A percentile compares a stretch with the other conserved stretches of the same genome.
These are phyloP conservation scores for Mus spretus DNA, from an alignment of 2,797 vertebrate genomes.

Conservation along the genomic window DNA sequence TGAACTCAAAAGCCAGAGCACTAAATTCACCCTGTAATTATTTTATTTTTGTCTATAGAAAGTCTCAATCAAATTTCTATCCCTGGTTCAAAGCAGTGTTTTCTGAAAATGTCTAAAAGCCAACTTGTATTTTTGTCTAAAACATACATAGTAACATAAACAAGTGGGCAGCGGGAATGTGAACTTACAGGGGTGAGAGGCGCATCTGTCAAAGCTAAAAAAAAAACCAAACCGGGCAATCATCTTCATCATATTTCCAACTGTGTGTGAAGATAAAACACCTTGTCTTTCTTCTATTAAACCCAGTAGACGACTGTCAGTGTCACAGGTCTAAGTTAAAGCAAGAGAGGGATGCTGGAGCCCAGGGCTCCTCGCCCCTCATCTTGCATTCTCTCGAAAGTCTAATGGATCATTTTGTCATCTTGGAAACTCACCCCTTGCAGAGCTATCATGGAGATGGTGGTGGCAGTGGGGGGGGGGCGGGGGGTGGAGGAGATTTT, in stretches of 20 bases:
- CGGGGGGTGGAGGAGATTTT: background rate
- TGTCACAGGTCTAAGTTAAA: background rate
- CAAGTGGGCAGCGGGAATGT: slow-evolving; percentile 41
- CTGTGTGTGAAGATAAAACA: background rate
- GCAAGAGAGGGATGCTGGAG: background rate
- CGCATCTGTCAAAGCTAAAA: slow-evolving; percentile 17
- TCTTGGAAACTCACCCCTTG: background rate
- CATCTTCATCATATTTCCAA: slow-evolving; percentile 13
- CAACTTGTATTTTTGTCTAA: slow-evolving; percentile 77
- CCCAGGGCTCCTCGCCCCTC: background rate
- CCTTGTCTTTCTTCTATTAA: background rate
- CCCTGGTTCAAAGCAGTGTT: slow-evolving; percentile 69
- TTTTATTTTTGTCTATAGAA: slow-evolving; percentile 82
- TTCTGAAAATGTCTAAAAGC: slow-evolving; percentile 78
- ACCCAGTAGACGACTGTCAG: background rate
- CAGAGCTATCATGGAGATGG: background rate
- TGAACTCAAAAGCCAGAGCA: slow-evolving; percentile 72
- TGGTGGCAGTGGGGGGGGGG: background rate
- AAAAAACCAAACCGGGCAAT: slow-evolving; percentile 24
- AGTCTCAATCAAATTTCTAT: slow-evolving; percentile 82
- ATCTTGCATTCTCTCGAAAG: background rate
- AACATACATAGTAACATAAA: slow-evolving; percentile 74
- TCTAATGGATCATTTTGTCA: background rate
- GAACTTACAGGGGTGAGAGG: slow-evolving; percentile 53
- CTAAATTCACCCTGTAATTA: slow-evolving; percentile 79